Evolutionary conservation across 1,140 invertebrate species (phyloP).

Genomic region (Contarinia nasturtii): DNA sequence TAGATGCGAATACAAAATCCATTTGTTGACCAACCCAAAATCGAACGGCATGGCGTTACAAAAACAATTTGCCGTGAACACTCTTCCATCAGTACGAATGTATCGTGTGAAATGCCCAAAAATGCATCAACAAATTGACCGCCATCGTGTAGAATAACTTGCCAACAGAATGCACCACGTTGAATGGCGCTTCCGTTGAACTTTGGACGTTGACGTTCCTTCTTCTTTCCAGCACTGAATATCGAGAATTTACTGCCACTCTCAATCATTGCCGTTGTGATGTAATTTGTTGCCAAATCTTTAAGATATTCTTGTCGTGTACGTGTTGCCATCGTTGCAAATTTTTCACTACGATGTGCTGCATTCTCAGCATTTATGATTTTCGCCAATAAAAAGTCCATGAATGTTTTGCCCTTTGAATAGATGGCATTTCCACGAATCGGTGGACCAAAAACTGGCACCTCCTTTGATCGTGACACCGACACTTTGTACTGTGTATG

Average conservation of each 20-base stretch:
- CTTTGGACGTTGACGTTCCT: constrained; percentile 39
- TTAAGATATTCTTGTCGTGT: constrained; percentile 93
- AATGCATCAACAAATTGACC: constrained; percentile 60
- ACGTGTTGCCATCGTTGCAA: constrained; percentile 89
- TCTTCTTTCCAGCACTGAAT: constrained; percentile 50
- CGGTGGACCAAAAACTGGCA: constrained; percentile 87
- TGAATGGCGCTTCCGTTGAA: constrained; percentile 45
- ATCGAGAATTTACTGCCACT: constrained; percentile 79
- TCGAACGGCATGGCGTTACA: constrained; percentile 60
- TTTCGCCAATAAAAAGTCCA: constrained; percentile 87
- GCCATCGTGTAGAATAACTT: constrained; percentile 49
- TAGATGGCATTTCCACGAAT: constrained; percentile 62
- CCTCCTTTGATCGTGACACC: constrained; percentile 85
- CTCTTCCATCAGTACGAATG: constrained; percentile 73
- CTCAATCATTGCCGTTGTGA: constrained; percentile 61
- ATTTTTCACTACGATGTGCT: constrained; percentile 88
- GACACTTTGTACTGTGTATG: constrained; percentile 80
- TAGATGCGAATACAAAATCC: constrained; percentile 41
- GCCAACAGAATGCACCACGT: constrained; percentile 60
- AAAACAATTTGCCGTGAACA: constrained; percentile 66
- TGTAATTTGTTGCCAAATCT: constrained; percentile 72
- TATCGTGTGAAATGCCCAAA: constrained; percentile 72
- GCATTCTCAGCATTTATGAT: constrained; percentile 97
- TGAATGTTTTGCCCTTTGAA: constrained; percentile 73
- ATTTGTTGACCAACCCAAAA: constrained; percentile 40